Evolutionary conservation across 2,888 invertebrate genomes (phyloP).

Genomic region (Eudasyphora cyanicolor): DNA sequence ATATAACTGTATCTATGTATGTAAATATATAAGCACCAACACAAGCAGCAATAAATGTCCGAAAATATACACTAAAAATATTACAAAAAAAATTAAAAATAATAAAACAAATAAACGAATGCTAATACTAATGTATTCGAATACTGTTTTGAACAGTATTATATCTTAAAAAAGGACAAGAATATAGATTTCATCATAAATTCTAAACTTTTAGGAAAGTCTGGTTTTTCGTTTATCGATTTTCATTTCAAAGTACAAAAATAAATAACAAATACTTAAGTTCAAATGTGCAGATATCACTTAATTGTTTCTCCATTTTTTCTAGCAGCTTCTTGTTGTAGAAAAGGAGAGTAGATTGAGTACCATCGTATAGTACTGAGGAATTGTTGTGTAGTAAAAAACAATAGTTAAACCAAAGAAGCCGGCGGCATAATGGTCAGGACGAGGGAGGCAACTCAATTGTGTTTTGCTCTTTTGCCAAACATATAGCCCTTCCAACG

Average conservation of each 20-base stretch:
- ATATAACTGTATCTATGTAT: background rate
- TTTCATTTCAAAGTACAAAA: conserved; percentile 57
- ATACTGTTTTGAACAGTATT: conserved; percentile 64
- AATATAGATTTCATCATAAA: conserved; percentile 62
- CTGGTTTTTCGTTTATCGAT: conserved; percentile 33
- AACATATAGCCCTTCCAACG: conserved; percentile 97
- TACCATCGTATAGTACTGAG: conserved; percentile 34
- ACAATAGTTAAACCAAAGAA: conserved; percentile 45
- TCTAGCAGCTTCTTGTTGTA: background rate
- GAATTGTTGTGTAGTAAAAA: conserved; percentile 40
- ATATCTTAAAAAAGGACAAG: conserved; percentile 52
- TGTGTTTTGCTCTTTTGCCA: conserved; percentile 96
- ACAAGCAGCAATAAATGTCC: conserved; percentile 37
- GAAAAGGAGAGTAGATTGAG: conserved; percentile 43
- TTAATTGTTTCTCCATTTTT: conserved; percentile 51
- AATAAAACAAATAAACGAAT: conserved; percentile 43
- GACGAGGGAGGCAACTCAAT: conserved; percentile 85
- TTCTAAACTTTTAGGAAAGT: conserved; percentile 53
- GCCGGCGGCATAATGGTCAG: no score
- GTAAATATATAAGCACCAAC: conserved; percentile 49
- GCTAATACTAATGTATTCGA: conserved; percentile 53
- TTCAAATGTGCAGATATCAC: conserved; percentile 65
- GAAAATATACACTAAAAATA: conserved; percentile 32
- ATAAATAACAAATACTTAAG: conserved; percentile 66
- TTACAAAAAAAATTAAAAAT: conserved; percentile 40